Base-by-base conservation (phyloP, 2,888 invertebrate genomes). In the Leptopilina drosophilae region DNA sequence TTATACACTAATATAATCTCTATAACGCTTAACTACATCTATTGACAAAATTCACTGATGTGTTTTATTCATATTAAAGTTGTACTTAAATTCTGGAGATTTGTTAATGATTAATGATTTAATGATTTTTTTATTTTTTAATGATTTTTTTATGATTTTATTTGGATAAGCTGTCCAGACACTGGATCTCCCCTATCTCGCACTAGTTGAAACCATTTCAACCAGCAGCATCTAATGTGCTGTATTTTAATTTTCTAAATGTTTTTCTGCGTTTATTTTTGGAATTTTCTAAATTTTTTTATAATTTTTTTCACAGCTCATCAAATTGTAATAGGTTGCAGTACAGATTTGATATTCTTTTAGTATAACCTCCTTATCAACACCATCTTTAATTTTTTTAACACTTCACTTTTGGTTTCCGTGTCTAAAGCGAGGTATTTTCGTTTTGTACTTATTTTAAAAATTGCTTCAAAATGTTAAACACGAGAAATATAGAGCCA, bases 191-290 rank as follows among this genome's bases (percentile, higher is more conserved):
- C 59, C 15, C 14, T 59, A n/a, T 59, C 59, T 15, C 59, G 1
- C 59, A 59, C 59, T 59, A 15, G 59, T n/a, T 59, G 59, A 59
- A 59, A 59, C 59, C 59, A 59, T n/a, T 59, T 59, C 3, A 59
- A n/a, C 5, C 59, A 59, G 59, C 59, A 59, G 14, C 59, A 7
- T 59, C 59, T 15, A 59, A n/a, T n/a, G 7, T 15, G 15, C 15
- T 59, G n/a, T 59, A n/a, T 59, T 59, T n/a, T n/a, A 59, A 7
- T n/a, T 2, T n/a, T 59, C n/a, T 59, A 59, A 59, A 59, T n/a
- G n/a, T 14, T 59, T 59, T 59, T 6, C 59, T 14, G 2, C n/a
- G 3, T n/a, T 59, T 14, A 59, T 59, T 59, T 59, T 7, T 0
- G 0, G 59, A 3, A 59, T 59, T 59, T n/a, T 14, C 59, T 5